Conservation (phyloP, 2,888 invertebrate species). For the Agapostemon virescens region DNA sequence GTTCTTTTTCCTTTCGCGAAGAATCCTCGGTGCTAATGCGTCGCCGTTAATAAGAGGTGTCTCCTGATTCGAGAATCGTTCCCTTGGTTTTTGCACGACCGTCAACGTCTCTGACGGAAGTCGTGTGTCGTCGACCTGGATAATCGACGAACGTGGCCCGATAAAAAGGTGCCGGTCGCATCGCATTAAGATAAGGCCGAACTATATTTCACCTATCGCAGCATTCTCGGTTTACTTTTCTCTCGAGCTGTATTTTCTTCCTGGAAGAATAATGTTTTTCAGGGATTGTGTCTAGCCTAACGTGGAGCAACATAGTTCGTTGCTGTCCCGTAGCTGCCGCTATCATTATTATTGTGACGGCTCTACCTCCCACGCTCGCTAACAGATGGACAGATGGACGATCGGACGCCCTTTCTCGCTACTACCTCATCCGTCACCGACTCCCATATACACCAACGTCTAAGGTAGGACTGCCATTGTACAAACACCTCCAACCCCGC, state of each 20-base stretch:
- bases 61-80: slow-evolving; percentile 55
- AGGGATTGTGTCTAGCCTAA: too few species aligned
- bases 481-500: too few species aligned
- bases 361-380: too few species aligned
- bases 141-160: slow-evolving; percentile 38
- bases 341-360: too few species aligned
- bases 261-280: too few species aligned
- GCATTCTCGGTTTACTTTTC: neutral
- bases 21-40: slow-evolving; percentile 65
- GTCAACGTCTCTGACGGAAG: slow-evolving; percentile 50
- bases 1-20: slow-evolving; percentile 55
- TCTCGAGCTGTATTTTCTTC: neutral
- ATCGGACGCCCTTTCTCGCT: too few species aligned
- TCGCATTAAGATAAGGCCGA: slow-evolving; percentile 55
- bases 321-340: too few species aligned
- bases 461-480: too few species aligned
- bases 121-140: slow-evolving; percentile 53
- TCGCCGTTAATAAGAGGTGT: slow-evolving; percentile 55
- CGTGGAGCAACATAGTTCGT: too few species aligned
- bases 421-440: too few species aligned
- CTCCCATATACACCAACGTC: too few species aligned
- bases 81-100: slow-evolving; percentile 34
- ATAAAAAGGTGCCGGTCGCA: slow-evolving; percentile 41
- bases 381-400: too few species aligned
- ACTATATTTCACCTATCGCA: neutral